Evolutionary conservation across 2,888 invertebrate genomes (phyloP).

Genomic region (Tuta absoluta): DNA sequence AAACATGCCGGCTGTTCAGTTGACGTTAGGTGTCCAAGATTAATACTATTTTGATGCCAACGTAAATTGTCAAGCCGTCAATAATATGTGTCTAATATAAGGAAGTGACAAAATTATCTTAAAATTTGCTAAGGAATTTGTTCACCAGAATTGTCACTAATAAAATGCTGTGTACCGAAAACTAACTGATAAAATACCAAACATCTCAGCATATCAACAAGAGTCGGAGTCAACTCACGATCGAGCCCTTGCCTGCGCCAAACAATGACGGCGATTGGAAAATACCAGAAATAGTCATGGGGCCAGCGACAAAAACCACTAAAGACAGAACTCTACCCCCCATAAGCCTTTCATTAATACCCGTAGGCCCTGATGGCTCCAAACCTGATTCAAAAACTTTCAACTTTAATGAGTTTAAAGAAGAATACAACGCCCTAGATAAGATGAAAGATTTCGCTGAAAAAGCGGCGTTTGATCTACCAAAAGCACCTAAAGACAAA

Average conservation of each 20-base stretch:
- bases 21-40: too few species aligned
- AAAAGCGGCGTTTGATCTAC: slow-evolving; percentile 72
- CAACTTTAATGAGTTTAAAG: slow-evolving; percentile 60
- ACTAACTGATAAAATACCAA: slow-evolving; percentile 45
- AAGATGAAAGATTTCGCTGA: slow-evolving; percentile 79
- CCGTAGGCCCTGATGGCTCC: slow-evolving; percentile 66
- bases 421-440: slow-evolving; percentile 75
- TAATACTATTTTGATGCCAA: too few species aligned
- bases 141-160: slow-evolving; percentile 31
- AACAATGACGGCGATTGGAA: slow-evolving; percentile 65
- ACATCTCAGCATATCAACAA: slow-evolving; percentile 76
- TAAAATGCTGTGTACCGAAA: slow-evolving; percentile 49
- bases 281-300: slow-evolving; percentile 65
- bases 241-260: slow-evolving; percentile 67
- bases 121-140: too few species aligned
- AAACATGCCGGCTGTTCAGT: too few species aligned
- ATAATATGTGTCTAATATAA: too few species aligned
- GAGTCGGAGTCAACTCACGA: slow-evolving; percentile 74
- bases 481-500: slow-evolving; percentile 63
- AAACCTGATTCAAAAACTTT: slow-evolving; percentile 64
- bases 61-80: too few species aligned
- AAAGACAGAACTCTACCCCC: slow-evolving; percentile 73
- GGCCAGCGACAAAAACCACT: slow-evolving; percentile 55
- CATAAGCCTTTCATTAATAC: slow-evolving; percentile 73
- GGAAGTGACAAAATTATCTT: too few species aligned